Base-by-base conservation (phyloP, 2,888 invertebrate species). In the Epinotia demarniana region DNA sequence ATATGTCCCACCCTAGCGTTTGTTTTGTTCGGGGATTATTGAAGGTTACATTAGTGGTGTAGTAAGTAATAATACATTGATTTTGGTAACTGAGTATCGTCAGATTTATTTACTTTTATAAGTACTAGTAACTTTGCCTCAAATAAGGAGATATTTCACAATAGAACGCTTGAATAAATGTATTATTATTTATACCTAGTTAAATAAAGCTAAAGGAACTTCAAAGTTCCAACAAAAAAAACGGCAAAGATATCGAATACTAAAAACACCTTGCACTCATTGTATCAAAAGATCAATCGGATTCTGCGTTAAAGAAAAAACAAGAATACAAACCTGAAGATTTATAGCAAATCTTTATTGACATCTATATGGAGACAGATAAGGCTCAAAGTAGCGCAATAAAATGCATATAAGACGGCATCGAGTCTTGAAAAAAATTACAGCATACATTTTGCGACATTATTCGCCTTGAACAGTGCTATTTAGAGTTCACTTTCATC, bases 1-100 rank as follows among this genome's bases (percentile, higher is more conserved):
- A 93, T 92, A 93, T 93, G 93, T 90, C 93, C 88, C 85, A 87
- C 90, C 91, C 89, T 84, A 85, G 87, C 87, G 85, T 82, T 79
- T 81, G 79, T 84, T 89, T 92, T 92, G 92, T 90, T 89, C 80
- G 84, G 81, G 91, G 93, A 92, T 93, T 92, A 92, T 70, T 85
- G 84, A 86, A 90, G 85, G 92, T 89, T 89, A 89, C 88, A 87
- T 91, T 91, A 89, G 87, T 85, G 86, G 87, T 88, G 83, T 82
- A 83, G 79, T 79, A 79, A 81, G 49, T 81, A 74, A 60, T 85
- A 84, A 86, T 87, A 80, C 84, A 39, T 60, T 69, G 58, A 60
- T 60, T 69, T 19, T 68, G 23, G 11, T 57, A 58, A 55, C 53
- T 39, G 58, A 23, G 57, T 39, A 68, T 58, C 19, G n/a, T 58